Conservation (phyloP, 2,113 vertebrate species). For the Myrmecobius fasciatus region DNA sequence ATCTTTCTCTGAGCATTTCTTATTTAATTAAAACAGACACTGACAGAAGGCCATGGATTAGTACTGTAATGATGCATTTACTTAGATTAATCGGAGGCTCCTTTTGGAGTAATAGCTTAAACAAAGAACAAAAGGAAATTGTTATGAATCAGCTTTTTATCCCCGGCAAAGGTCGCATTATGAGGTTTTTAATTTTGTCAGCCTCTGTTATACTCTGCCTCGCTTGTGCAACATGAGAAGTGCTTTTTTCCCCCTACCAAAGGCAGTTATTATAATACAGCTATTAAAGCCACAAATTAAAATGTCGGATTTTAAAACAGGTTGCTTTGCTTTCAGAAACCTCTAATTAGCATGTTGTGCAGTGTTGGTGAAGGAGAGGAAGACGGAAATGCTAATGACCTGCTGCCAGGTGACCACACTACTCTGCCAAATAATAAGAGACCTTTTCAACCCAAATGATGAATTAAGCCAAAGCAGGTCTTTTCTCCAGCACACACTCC, state of each 20-base stretch:
- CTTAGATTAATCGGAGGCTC: conserved; percentile 93
- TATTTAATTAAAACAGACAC: conserved; percentile 97
- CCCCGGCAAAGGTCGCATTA: conserved; percentile 90
- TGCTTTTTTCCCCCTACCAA: conserved; percentile 80
- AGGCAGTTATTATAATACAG: conserved; percentile 87
- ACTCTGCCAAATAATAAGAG: conserved; percentile 82
- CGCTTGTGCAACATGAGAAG: conserved; percentile 84
- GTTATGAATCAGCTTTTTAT: conserved; percentile 91
- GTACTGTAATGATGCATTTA: conserved; percentile 93
- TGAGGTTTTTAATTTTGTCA: conserved; percentile 88
- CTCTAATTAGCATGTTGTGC: conserved; percentile 88
- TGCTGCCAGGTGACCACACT: conserved; percentile 85
- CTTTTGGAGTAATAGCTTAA: conserved; percentile 89
- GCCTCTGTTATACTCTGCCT: conserved; percentile 84
- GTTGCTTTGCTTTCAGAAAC: conserved; percentile 88
- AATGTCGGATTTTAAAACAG: conserved; percentile 89
- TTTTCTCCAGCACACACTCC: conserved; percentile 60
- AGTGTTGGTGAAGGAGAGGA: conserved; percentile 85
- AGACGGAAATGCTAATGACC: conserved; percentile 88
- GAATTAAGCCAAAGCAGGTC: conserved; percentile 78
- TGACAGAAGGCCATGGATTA: conserved; percentile 97
- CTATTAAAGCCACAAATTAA: conserved; percentile 88
- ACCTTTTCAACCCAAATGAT: conserved; percentile 75
- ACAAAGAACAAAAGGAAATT: conserved; percentile 93
- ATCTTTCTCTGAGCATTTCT: conserved; percentile 90